Percentiles rank a stretch among this genome's conserved stretches.
Conservation (phyloP, 2,888 invertebrate genomes). For the Thymelicus sylvestris region DNA sequence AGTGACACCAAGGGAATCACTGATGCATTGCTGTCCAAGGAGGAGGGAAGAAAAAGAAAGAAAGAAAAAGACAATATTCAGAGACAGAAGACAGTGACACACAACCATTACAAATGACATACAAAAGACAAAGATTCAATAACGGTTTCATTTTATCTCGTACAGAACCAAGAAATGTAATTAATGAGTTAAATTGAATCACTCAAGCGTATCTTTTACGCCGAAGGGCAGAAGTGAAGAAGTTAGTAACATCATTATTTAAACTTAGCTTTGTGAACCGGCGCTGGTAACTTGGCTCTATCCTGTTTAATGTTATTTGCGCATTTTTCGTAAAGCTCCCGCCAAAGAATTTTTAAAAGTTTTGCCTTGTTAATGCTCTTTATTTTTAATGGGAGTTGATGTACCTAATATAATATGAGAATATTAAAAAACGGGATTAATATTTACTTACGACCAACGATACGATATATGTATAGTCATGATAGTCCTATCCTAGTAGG, state of each 20-base stretch:
- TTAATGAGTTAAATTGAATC: slow-evolving; percentile 30
- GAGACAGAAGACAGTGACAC: no score
- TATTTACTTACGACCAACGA: no score
- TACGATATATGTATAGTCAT: no score
- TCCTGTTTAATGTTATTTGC: slow-evolving; percentile 32
- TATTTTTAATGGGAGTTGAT: neutral
- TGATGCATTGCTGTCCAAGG: no score
- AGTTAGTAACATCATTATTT: slow-evolving; percentile 65
- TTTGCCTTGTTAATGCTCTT: neutral
- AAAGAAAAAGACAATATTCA: no score
- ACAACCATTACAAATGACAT: no score
- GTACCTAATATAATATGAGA: neutral
- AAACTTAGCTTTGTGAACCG: slow-evolving; percentile 56
- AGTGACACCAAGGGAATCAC: no score
- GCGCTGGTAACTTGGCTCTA: slow-evolving; percentile 43
- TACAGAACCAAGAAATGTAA: neutral
- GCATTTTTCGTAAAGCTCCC: slow-evolving; percentile 25
- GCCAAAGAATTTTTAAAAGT: neutral
- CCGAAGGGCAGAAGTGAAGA: slow-evolving; percentile 42
- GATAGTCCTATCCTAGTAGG: no score
- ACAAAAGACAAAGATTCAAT: no score
- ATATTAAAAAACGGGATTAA: neutral
- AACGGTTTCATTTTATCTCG: neutral
- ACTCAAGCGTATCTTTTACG: slow-evolving; percentile 39
- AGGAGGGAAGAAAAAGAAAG: no score